Percentiles rank a stretch among this genome's conserved stretches.
Evolutionary conservation across 2,113 vertebrate species (phyloP).

Genomic region (Suricata suricatta): DNA sequence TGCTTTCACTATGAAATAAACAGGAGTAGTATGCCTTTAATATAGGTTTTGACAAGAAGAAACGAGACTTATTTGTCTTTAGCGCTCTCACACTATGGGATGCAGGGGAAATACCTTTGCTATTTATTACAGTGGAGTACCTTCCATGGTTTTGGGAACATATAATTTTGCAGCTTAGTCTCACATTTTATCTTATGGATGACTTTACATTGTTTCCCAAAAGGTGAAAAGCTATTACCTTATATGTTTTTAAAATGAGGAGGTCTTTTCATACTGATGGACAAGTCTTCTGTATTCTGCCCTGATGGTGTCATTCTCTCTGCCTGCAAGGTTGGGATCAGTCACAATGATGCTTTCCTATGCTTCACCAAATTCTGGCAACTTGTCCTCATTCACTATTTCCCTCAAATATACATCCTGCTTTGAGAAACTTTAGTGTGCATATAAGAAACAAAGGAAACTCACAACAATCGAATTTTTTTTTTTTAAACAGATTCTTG

Average conservation of each 20-base stretch:
- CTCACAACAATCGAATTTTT: neutral
- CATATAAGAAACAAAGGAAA: neutral
- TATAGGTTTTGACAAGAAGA: constrained; percentile 70
- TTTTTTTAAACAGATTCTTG: neutral
- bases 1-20: constrained; percentile 48
- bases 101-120: constrained; percentile 23
- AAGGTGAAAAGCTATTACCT: neutral
- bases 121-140: constrained; percentile 1
- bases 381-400: constrained; percentile 16
- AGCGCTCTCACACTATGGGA: neutral
- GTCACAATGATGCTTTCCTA: neutral
- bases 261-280: neutral
- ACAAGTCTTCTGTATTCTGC: neutral
- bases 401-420: neutral
- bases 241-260: neutral
- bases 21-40: constrained; percentile 60
- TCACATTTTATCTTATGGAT: constrained; percentile 39
- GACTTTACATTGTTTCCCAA: neutral
- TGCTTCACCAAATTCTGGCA: constrained; percentile 14
- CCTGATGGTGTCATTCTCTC: neutral
- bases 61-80: constrained; percentile 54
- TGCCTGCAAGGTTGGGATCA: neutral
- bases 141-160: constrained; percentile 14
- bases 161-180: neutral
- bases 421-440: neutral